Base-by-base conservation (phyloP, 2,797 vertebrate species). In the Cynodonichthys magdalenae region DNA sequence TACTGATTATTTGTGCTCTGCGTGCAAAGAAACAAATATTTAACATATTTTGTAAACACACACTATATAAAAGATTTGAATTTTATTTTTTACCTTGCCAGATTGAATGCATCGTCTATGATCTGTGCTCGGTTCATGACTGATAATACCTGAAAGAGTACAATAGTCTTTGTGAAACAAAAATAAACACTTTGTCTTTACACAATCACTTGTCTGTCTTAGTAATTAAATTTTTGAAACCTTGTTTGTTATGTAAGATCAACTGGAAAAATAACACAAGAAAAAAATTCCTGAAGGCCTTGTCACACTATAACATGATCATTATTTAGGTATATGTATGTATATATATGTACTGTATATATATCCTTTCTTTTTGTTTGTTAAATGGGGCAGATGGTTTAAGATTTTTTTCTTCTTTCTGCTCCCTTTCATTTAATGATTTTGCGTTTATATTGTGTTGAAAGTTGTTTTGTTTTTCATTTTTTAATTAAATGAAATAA, bases 111-210 rank as follows among this genome's bases (percentile, higher is more conserved):
- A 0, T 98, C 96, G 0, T 97, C 91, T 0, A 99, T 94, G 44
- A 98, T 87, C 85, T 99, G 97, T 0, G 94, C 97, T 69, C 97
- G 94, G 77, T 98, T 99, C 63, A 96, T 91, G 47, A 94, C 31
- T 0, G 96, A 90, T 76, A 99, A 82, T 59, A 0, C 69, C 97
- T 98, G 80, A 44, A 84, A 70, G 46, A 57, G 64, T 66, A 62
- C 15, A 47, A 51, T 51, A 39, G 5, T 4, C n/a, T 3, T 7
- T 0, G 12, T 11, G 46, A 27, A 19, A 1, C 45, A 31, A 29
- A 4, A n/a, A 63, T 36, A 50, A 6, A 27, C 2, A 15, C 6
- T 19, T 49, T 9, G 2, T 2, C 53, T 29, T 31, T 3, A 31
- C 34, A 14, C 24, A 36, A 36, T 57, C 17, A 4, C 39, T 5